These are phyloP conservation scores for Dasysyrphus tricinctus DNA, from an alignment of 2,888 invertebrate species.

Conservation along the genomic window DNA sequence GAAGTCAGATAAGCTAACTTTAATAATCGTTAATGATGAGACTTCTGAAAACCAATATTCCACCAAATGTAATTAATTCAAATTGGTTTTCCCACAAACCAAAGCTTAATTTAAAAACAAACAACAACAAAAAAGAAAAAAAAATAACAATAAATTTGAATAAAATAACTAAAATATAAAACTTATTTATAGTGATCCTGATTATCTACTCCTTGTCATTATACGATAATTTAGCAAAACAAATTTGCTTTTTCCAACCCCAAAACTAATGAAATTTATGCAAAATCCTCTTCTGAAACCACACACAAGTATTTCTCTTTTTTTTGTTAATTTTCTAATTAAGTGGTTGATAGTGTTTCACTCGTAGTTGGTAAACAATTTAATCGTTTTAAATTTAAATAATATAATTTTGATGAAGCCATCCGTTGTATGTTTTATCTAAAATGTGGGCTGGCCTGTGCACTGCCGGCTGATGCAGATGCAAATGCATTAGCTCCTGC, in stretches of 20 bases:
- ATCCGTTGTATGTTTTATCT: neutral
- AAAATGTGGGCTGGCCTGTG: neutral
- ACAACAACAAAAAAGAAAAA: neutral
- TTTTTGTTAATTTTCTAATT: conserved; percentile 6
- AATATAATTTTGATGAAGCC: conserved; percentile 24
- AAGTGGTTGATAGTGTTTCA: conserved; percentile 25
- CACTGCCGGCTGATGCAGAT: neutral
- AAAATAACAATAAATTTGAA: neutral
- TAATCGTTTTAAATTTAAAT: conserved; percentile 21
- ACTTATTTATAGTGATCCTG: conserved; percentile 9
- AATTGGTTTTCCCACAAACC: conserved; percentile 2
- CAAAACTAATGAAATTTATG: conserved; percentile 17
- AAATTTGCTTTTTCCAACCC: conserved; percentile 3
- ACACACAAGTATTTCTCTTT: neutral
- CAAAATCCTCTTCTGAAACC: neutral
- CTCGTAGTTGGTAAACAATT: conserved; percentile 15
- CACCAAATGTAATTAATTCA: conserved; percentile 10
- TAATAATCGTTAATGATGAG: neutral
- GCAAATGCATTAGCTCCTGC: neutral
- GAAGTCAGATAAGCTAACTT: too few relatives aligned
- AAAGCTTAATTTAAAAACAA: conserved; percentile 10
- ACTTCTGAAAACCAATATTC: neutral
- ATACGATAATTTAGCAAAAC: neutral
- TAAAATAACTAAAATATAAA: conserved; percentile 7
- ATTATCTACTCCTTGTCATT: conserved; percentile 5